Conservation (phyloP, 2,113 vertebrate species). For the Heloderma charlesbogerti region DNA sequence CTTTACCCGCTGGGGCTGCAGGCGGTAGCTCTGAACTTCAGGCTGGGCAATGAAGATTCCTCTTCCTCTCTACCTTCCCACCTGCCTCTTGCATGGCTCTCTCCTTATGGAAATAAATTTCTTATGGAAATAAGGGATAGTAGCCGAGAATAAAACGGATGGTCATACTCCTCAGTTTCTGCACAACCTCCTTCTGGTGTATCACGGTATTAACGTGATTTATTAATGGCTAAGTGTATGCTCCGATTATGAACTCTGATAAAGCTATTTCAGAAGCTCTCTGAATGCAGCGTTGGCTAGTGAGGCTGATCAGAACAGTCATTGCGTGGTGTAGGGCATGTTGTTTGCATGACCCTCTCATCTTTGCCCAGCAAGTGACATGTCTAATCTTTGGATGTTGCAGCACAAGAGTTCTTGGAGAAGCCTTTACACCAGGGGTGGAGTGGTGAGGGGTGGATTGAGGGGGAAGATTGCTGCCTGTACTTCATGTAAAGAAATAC, state of each 20-base stretch:
- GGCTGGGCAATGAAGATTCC: neutral
- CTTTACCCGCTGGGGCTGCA: neutral
- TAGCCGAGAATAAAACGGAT: neutral
- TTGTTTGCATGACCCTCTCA: conserved; percentile 7
- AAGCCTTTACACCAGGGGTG: conserved; percentile 5
- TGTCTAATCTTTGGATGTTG: conserved; percentile 57
- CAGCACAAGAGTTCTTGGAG: conserved; percentile 55
- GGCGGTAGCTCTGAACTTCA: neutral
- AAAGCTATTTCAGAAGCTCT: neutral
- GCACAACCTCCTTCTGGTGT: neutral
- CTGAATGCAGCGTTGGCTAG: neutral
- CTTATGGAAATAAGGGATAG: neutral
- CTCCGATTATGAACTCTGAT: neutral
- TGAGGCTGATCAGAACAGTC: neutral
- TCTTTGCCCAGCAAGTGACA: conserved; percentile 8
- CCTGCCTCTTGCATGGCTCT: neutral
- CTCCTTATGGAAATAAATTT: no score
- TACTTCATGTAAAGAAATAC: neutral
- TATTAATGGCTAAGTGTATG: neutral
- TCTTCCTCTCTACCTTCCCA: neutral
- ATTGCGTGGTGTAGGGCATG: neutral
- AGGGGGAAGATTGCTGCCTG: neutral
- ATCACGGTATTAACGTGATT: neutral
- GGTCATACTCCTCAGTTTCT: no score
- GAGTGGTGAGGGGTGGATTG: neutral